Conservation (phyloP, 2,113 vertebrate genomes). For the Halcyon senegalensis region DNA sequence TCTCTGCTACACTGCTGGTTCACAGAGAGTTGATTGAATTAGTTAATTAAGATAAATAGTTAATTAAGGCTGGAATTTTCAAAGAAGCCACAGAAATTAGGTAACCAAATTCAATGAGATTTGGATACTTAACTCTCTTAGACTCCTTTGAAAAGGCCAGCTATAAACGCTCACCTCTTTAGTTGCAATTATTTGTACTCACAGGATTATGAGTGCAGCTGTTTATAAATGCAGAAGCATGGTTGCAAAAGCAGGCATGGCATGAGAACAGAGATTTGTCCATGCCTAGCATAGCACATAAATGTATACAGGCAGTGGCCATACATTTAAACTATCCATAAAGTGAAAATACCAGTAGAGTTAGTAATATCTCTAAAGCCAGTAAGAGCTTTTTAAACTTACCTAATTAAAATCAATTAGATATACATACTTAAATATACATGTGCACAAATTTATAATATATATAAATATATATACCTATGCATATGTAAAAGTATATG, state of each 20-base stretch:
- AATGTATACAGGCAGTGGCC: constrained; percentile 7
- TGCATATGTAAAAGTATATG: neutral
- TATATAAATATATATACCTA: neutral
- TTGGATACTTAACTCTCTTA: constrained; percentile 2
- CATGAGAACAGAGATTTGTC: constrained; percentile 58
- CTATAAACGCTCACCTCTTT: constrained; percentile 27
- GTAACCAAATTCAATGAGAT: constrained; percentile 58
- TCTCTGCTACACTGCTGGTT: neutral
- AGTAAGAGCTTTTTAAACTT: neutral
- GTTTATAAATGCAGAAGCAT: constrained; percentile 43
- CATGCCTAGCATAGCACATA: neutral
- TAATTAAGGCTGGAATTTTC: constrained; percentile 50
- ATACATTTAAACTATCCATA: constrained; percentile 16
- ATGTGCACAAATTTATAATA: neutral
- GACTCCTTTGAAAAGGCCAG: constrained; percentile 55
- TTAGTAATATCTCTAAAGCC: constrained; percentile 22
- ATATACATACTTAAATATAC: neutral
- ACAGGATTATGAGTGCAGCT: constrained; percentile 23
- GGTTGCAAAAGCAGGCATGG: constrained; percentile 42
- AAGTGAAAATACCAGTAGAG: constrained; percentile 53
- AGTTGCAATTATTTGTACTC: constrained; percentile 42
- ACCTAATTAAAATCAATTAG: constrained; percentile 32
- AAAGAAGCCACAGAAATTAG: constrained; percentile 60
- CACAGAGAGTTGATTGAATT: constrained; percentile 36
- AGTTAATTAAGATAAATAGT: constrained; percentile 51